Percentiles rank a stretch among this genome's conserved stretches.
Evolutionary conservation across 2,888 invertebrate species (phyloP).

Genomic region (Nephrotoma guestfalica): DNA sequence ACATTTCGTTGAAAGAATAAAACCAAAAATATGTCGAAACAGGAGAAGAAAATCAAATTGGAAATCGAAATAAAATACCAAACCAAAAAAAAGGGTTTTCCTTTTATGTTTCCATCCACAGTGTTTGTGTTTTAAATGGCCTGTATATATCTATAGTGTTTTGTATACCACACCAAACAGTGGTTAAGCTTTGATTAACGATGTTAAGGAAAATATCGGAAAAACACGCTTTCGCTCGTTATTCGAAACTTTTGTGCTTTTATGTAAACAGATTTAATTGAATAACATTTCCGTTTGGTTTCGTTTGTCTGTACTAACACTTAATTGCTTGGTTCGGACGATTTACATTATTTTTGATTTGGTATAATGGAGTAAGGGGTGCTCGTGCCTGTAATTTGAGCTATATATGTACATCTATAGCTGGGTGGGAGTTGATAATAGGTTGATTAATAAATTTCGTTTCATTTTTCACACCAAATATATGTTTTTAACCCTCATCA

Average conservation of each 20-base stretch:
- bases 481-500: background rate
- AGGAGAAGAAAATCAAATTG: background rate
- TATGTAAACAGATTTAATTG: background rate
- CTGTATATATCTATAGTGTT: background rate
- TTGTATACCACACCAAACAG: background rate
- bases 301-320: background rate
- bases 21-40: background rate
- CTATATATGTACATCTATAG: background rate
- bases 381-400: background rate
- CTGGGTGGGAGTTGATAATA: background rate
- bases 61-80: background rate
- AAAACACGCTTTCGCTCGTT: background rate
- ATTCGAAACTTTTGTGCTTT: background rate
- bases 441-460: background rate
- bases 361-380: background rate
- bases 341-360: background rate
- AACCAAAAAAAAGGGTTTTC: background rate
- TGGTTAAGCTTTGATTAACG: background rate
- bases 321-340: background rate
- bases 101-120: background rate
- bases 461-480: background rate
- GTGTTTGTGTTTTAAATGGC: background rate
- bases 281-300: background rate
- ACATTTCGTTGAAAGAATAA: background rate
- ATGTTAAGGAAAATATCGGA: background rate